Base-by-base conservation (phyloP, 2,888 invertebrate genomes). In the Allacma fusca region DNA sequence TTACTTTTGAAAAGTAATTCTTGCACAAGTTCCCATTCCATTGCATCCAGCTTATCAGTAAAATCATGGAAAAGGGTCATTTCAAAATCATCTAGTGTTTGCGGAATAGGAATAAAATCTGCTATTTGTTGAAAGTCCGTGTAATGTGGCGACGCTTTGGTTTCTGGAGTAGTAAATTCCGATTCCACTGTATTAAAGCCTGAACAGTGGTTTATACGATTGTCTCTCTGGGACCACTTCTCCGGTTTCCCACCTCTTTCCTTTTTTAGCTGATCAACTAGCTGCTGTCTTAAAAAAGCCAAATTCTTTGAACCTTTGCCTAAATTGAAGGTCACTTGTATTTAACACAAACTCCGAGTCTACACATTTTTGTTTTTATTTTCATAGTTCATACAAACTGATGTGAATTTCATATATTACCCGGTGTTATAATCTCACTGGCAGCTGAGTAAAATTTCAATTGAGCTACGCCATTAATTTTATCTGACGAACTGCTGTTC, bases 241-340 rank as follows among this genome's bases (percentile, higher is more conserved):
- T 12, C 50, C 16, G 16, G 16, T n/a, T 19, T 50, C 16, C 50
- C 50, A 12, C 24, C 65, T 65, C 28, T 26, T 13, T 65, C 65
- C 26, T 29, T 29, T 16, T 12, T 26, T 19, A 28, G n/a, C 26
- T 29, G 26, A n/a, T 28, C 65, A 1, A 29, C 65, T 2, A 65
- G 28, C 13, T 65, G 65, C n/a, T 65, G 28, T 28, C 26, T 65
- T 29, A 65, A 65, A 28, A 65, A 65, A 23, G 65, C 26, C 65
- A 65, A 26, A 65, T 65, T 65, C 29, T 65, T 65, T 7, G 65
- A 65, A 13, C 65, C 65, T 1, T 26, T 24, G 13, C 65, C 65
- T 65, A 29, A 16, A 62, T 24, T 65, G 16, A 16, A 50, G 16
- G 2, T 16, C n/a, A n/a, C n/a, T n/a, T n/a, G n/a, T n/a, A n/a